Conservation (phyloP, 1,140 invertebrate species). For the Lepidurus packardi region DNA sequence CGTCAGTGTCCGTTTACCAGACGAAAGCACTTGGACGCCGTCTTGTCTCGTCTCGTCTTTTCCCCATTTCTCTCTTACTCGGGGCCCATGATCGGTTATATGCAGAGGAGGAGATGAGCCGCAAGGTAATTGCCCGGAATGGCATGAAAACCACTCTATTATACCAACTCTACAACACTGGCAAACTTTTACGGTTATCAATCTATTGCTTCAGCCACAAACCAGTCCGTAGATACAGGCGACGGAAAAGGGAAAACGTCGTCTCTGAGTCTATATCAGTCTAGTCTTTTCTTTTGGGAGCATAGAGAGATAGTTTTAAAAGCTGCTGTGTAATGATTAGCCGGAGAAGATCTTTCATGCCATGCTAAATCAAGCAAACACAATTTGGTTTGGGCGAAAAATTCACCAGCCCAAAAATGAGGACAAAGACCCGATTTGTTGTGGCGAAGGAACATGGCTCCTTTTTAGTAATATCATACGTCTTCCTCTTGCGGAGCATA, state of each 20-base stretch:
- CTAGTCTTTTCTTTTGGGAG: no score
- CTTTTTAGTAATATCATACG: neutral
- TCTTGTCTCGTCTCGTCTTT: constrained; percentile 1
- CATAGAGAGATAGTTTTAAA: no score
- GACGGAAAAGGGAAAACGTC: no score
- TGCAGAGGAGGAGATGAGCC: neutral
- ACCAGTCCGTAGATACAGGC: neutral
- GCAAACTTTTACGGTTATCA: neutral
- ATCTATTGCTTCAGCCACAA: neutral
- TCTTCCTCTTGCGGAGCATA: neutral
- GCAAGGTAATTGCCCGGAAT: constrained; percentile 14
- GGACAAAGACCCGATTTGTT: neutral
- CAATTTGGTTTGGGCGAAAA: constrained; percentile 4
- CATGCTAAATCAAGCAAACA: neutral
- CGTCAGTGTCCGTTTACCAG: constrained; percentile 20
- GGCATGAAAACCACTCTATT: neutral
- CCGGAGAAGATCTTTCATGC: neutral
- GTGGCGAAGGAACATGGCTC: neutral
- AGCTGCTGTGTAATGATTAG: no score
- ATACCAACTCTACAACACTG: neutral
- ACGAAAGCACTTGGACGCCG: constrained; percentile 20
- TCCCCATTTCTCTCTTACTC: neutral
- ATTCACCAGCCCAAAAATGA: neutral
- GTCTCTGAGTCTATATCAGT: no score
- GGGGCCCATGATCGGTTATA: neutral